A percentile compares a stretch with the other conserved stretches of the same genome.
Evolutionary conservation across 2,113 vertebrate genomes (phyloP).

Genomic region (Xiphias gladius): DNA sequence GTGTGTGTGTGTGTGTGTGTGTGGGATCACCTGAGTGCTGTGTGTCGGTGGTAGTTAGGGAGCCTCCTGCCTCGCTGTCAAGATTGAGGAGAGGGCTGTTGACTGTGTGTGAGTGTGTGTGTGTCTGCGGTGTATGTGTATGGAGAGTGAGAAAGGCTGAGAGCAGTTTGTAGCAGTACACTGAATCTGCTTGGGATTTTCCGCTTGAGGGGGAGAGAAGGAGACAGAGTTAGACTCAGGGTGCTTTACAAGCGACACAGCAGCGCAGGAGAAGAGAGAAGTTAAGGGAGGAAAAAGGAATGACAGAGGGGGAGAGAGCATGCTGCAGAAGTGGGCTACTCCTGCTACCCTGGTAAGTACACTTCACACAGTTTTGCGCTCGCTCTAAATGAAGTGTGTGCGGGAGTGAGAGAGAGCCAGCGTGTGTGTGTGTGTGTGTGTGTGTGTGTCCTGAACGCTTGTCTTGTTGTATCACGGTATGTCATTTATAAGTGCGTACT

Average conservation of each 20-base stretch:
- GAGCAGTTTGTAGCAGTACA: constrained; percentile 67
- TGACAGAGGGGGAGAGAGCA: constrained; percentile 60
- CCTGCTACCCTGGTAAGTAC: constrained; percentile 78
- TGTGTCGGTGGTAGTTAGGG: constrained; percentile 74
- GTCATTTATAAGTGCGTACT: constrained; percentile 65
- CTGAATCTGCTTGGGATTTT: constrained; percentile 70
- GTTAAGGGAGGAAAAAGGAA: constrained; percentile 48
- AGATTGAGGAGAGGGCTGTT: constrained; percentile 59
- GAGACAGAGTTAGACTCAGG: constrained; percentile 50
- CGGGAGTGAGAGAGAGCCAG: background rate
- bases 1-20: constrained; percentile 48
- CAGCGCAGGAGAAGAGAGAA: constrained; percentile 49
- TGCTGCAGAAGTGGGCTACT: constrained; percentile 74
- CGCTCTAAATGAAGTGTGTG: constrained; percentile 62
- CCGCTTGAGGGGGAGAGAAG: constrained; percentile 42
- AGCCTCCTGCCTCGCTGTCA: constrained; percentile 67
- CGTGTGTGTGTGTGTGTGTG: constrained; percentile 6
- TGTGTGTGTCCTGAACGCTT: constrained; percentile 39
- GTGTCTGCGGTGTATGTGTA: background rate
- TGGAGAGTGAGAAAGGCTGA: constrained; percentile 31
- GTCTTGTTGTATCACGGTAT: constrained; percentile 58
- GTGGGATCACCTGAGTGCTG: constrained; percentile 72
- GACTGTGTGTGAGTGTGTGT: constrained; percentile 39
- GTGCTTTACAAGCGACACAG: constrained; percentile 62
- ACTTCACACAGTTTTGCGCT: constrained; percentile 66